Evolutionary conservation across 2,797 vertebrate genomes (phyloP).

Genomic region (Choloepus didactylus): DNA sequence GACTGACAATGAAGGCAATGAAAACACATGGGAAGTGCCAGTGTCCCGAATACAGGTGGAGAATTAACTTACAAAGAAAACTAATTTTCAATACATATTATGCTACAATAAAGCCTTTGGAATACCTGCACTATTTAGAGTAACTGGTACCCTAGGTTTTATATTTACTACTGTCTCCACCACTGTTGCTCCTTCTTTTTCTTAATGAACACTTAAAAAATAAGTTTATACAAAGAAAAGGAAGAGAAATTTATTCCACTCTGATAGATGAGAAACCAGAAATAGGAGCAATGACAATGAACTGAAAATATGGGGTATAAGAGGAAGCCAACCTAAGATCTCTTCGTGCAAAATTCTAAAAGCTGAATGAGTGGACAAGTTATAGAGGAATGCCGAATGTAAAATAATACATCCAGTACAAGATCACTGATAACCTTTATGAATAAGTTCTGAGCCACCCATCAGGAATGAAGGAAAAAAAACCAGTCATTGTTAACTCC

Average conservation of each 20-base stretch:
- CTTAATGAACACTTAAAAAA: conserved; percentile 50
- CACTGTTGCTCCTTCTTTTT: background rate
- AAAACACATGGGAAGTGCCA: background rate
- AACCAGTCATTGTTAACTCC: background rate
- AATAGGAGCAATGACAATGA: background rate
- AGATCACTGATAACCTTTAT: background rate
- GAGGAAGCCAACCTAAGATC: background rate
- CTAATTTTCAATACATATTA: background rate
- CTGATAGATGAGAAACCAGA: conserved; percentile 36
- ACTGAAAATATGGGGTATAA: background rate
- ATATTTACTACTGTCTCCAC: conserved; percentile 3
- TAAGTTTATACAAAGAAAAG: conserved; percentile 48
- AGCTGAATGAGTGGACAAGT: background rate
- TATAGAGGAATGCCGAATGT: background rate
- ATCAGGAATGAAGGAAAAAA: background rate
- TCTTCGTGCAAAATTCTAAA: background rate
- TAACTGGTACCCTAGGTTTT: background rate
- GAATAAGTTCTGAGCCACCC: background rate
- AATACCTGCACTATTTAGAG: conserved; percentile 6
- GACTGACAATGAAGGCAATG: background rate
- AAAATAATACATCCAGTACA: background rate
- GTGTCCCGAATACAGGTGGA: background rate
- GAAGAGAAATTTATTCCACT: background rate
- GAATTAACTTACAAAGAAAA: background rate
- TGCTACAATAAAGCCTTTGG: background rate